Conservation (phyloP, 2,888 invertebrate genomes). For the Nephrotoma guestfalica region DNA sequence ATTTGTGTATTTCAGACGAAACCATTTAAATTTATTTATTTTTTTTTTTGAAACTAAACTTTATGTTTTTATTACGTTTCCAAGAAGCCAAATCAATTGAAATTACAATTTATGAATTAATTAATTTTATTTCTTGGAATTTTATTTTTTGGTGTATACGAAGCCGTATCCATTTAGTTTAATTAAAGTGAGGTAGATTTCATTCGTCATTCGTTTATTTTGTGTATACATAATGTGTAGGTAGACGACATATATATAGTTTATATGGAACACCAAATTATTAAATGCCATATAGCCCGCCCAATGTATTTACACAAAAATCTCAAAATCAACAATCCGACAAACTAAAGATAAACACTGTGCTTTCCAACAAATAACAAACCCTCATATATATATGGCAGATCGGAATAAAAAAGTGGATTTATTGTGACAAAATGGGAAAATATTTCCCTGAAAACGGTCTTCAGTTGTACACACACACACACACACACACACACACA, state of each 20-base stretch:
- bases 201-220: no score
- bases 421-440: background rate
- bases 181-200: background rate
- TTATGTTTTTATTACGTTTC: background rate
- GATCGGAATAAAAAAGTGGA: background rate
- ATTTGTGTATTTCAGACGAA: background rate
- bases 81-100: background rate
- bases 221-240: background rate
- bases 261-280: background rate
- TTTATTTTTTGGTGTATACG: background rate
- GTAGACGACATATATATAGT: background rate
- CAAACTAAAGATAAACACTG: background rate
- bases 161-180: background rate
- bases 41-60: background rate
- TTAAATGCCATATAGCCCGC: background rate
- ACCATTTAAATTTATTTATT: background rate
- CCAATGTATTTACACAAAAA: background rate
- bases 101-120: background rate
- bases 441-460: background rate
- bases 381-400: background rate
- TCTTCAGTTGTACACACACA: background rate
- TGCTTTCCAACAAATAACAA: background rate
- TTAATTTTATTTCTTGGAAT: background rate
- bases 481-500: background rate
- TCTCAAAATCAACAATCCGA: background rate